Evolutionary conservation across 2,888 invertebrate species (phyloP).

Genomic region (Cancer borealis): DNA sequence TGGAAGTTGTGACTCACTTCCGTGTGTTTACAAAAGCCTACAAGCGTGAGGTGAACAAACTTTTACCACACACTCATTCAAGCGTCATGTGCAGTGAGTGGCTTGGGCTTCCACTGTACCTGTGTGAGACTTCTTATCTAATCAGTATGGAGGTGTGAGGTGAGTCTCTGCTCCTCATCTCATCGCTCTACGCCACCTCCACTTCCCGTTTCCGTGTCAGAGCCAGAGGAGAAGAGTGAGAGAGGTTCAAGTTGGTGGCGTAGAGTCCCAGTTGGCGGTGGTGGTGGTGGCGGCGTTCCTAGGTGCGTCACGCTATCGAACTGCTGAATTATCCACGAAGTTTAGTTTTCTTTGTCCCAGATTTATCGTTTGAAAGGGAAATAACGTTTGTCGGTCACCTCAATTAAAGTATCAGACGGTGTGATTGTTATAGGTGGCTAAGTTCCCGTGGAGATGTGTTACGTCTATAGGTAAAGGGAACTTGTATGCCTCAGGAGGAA

Average conservation of each 20-base stretch:
- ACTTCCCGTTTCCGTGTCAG: not conserved
- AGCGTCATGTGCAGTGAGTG: not conserved
- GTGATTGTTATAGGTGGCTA: not conserved
- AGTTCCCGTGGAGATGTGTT: not conserved
- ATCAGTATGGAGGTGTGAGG: constrained; percentile 9
- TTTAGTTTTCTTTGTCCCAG: constrained; percentile 21
- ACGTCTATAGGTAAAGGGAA: not conserved
- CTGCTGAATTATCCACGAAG: constrained; percentile 3
- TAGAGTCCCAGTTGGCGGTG: not conserved
- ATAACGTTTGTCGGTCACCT: not conserved
- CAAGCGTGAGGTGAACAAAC: not conserved
- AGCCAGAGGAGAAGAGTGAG: not conserved
- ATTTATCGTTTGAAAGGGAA: not conserved
- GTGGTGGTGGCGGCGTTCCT: not conserved
- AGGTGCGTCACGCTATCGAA: constrained; percentile 1
- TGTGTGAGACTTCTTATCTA: not conserved
- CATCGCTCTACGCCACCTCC: not conserved
- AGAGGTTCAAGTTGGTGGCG: not conserved
- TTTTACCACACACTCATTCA: not conserved
- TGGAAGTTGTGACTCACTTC: not conserved
- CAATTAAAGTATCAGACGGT: not conserved
- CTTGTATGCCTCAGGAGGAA: no score
- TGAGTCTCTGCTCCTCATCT: not conserved
- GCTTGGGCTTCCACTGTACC: not conserved
- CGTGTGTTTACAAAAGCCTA: not conserved